These are phyloP conservation scores for Peucedramus taeniatus DNA, from an alignment of 2,113 vertebrate genomes.

Conservation along the genomic window DNA sequence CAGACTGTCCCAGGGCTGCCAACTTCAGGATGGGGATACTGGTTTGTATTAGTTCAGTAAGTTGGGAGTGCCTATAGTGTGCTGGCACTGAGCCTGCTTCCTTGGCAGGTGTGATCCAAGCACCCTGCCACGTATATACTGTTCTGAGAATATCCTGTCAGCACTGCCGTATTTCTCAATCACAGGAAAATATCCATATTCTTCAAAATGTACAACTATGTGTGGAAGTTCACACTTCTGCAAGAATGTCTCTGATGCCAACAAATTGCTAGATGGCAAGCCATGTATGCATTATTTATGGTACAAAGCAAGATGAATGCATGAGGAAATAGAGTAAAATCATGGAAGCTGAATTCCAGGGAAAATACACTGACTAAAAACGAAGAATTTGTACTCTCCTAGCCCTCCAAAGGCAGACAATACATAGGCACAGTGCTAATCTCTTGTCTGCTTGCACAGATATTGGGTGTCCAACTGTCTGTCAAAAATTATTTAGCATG, in stretches of 20 bases:
- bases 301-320: background rate
- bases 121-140: background rate
- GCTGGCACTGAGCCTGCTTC: background rate
- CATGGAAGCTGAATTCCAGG: background rate
- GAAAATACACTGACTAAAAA: background rate
- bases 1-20: background rate
- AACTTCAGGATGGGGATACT: background rate
- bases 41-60: background rate
- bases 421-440: background rate
- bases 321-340: background rate
- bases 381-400: background rate
- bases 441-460: background rate
- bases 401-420: background rate
- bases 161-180: slow-evolving; percentile 22
- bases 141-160: background rate
- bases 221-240: slow-evolving; percentile 22
- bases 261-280: background rate
- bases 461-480: background rate
- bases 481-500: background rate
- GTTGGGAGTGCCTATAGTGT: background rate
- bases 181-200: background rate
- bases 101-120: slow-evolving; percentile 10
- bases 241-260: background rate
- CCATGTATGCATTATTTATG: background rate
- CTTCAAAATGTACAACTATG: slow-evolving; percentile 13